Evolutionary conservation across 2,113 vertebrate genomes (phyloP), one percentile per base, ranked within the genome.

Genomic region (Acrocephalus arundinaceus): DNA sequence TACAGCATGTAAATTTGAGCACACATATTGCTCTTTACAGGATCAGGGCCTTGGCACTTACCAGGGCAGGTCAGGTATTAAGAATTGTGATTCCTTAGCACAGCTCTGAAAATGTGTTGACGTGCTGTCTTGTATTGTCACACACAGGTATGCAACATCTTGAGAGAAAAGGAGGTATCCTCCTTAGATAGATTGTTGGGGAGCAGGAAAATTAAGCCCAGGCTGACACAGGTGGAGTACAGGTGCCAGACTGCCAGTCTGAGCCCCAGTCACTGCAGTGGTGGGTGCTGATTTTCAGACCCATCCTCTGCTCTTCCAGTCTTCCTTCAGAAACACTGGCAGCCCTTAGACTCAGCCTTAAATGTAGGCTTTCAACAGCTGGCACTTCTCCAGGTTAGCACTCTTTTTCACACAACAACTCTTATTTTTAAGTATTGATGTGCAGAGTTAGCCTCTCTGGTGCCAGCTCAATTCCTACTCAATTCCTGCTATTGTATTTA

Each of bases 401-500:
- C 97, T 97, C 94, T 75, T 97, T 96, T 97, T 96, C 96, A 96
- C 95, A 96, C 94, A 97, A 81, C 86, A 90, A 78, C 87, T 97
- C 93, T 96, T 95, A 96, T 97, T 97, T 97, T 97, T 95, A 97
- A 96, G 95, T 98, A 97, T 96, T 95, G 97, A 98, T 59, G 76
- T 82, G 70, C 91, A 89, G 96, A 97, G 92, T 96, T 96, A 89
- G 96, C 87, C 95, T 97, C 93, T 96, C 96, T 96, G 97, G 97
- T 97, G 97, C 96, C 97, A 93, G 88, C 72, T 97, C 97, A 93
- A 89, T 97, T 96, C 90, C 93, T 97, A 73, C 94, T 97, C 72
- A 74, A 93, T 95, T 84, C 73, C 91, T 95, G 94, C 88, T 92
- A 92, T 89, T 96, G 91, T 92, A 94, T 94, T 97, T 97, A 97